Percentiles rank a stretch among this genome's conserved stretches.
Evolutionary conservation across 2,797 vertebrate genomes (phyloP).

Genomic region (Myiotriccus ornatus): DNA sequence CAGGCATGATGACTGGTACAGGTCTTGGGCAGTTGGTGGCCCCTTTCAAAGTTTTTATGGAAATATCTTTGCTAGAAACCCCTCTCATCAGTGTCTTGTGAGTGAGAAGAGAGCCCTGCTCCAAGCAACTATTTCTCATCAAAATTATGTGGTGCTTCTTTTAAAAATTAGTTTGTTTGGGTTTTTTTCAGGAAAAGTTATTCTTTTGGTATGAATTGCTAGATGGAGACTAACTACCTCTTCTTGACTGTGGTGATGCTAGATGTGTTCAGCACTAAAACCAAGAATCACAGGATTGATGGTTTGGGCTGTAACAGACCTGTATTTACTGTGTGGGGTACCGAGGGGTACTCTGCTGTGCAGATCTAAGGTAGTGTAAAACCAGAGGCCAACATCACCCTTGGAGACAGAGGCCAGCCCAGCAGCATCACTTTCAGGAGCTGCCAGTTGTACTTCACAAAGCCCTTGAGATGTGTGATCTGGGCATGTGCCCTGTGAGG

Average conservation of each 20-base stretch:
- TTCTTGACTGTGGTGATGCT: neutral
- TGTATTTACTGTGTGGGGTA: neutral
- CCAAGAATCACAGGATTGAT: neutral
- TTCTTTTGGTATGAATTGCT: neutral
- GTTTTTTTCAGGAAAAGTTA: neutral
- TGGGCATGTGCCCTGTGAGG: fast-evolving
- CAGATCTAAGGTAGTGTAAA: neutral
- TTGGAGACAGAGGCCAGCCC: neutral
- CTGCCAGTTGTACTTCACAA: neutral
- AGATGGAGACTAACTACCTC: neutral
- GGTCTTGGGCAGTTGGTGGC: neutral
- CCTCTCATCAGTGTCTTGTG: neutral
- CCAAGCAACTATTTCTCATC: neutral
- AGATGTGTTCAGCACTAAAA: neutral
- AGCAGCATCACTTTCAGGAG: neutral
- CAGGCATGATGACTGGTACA: neutral
- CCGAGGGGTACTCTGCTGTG: neutral
- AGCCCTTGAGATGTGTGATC: neutral
- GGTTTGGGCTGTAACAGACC: neutral
- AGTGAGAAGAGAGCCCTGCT: neutral
- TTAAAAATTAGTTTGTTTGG: neutral
- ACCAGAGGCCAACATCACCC: neutral
- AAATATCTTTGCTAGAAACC: neutral
- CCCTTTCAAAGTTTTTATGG: neutral
- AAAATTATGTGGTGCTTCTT: neutral